Evolutionary conservation across 1,140 invertebrate species (phyloP).

Genomic region (Penaeus japonicus): DNA sequence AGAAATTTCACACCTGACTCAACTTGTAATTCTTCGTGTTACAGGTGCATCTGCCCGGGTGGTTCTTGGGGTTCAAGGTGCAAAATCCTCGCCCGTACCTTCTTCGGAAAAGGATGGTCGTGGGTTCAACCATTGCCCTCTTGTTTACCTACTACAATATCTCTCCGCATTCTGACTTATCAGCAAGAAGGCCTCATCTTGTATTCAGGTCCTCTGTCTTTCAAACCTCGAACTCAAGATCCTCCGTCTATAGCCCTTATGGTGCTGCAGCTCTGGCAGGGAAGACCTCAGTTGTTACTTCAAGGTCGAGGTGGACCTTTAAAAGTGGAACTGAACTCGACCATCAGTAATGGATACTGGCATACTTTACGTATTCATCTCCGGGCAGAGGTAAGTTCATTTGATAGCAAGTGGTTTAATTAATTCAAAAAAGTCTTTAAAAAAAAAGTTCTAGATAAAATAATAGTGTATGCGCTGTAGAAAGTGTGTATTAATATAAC

Average conservation of each 20-base stretch:
- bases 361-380: slow-evolving; percentile 28
- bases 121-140: slow-evolving; percentile 24
- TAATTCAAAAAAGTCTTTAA: no score
- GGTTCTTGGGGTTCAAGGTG: slow-evolving; percentile 19
- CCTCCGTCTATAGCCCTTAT: slow-evolving; percentile 16
- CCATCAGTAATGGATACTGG: slow-evolving; percentile 20
- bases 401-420: no score
- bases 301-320: slow-evolving; percentile 10
- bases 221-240: neutral
- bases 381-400: neutral
- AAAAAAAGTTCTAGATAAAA: no score
- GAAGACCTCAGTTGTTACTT: slow-evolving; percentile 15
- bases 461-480: no score
- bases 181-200: slow-evolving; percentile 25
- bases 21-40: neutral
- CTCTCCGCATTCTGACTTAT: slow-evolving; percentile 16
- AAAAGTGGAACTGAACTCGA: slow-evolving; percentile 21
- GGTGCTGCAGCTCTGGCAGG: slow-evolving; percentile 10
- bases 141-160: slow-evolving; percentile 19
- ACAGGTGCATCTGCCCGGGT: slow-evolving; percentile 37
- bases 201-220: slow-evolving; percentile 34
- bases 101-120: slow-evolving; percentile 20
- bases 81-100: slow-evolving; percentile 25
- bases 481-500: no score
- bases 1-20: neutral